These are phyloP conservation scores for Pseudococcus viburni DNA, from an alignment of 2,888 invertebrate genomes.

Conservation along the genomic window DNA sequence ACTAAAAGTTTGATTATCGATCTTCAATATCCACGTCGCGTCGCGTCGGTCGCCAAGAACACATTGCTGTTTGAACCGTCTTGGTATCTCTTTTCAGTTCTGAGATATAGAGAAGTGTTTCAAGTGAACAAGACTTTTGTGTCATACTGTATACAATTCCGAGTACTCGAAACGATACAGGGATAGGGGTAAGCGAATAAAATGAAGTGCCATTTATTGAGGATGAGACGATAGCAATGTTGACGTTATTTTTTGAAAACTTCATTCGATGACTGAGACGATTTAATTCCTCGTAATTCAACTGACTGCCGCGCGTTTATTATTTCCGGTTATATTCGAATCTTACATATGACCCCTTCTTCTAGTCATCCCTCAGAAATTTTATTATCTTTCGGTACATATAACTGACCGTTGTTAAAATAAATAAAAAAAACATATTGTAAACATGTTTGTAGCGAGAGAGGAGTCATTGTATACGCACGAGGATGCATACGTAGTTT, in stretches of 20 bases:
- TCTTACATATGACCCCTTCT: not conserved
- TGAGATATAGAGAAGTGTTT: too few species aligned
- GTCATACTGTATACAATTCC: slow-evolving; percentile 60
- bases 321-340: slow-evolving; percentile 12
- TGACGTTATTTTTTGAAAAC: slow-evolving; percentile 56
- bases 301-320: not conserved
- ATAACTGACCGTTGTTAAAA: slow-evolving; percentile 27
- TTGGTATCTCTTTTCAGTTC: too few species aligned
- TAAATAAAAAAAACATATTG: slow-evolving; percentile 6
- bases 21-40: too few species aligned
- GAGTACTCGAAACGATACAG: slow-evolving; percentile 12
- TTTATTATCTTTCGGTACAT: not conserved
- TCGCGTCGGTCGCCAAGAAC: too few species aligned
- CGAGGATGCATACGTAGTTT: not conserved
- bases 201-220: slow-evolving; percentile 58
- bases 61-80: too few species aligned
- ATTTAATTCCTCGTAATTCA: slow-evolving; percentile 62
- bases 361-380: not conserved
- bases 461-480: not conserved
- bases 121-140: too few species aligned
- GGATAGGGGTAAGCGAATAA: slow-evolving; percentile 51
- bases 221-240: not conserved
- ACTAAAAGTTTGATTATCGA: too few species aligned
- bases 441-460: not conserved
- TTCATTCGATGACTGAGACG: not conserved